These are phyloP conservation scores for Gymnorhina tibicen DNA, from an alignment of 2,113 vertebrate genomes.

Conservation along the genomic window DNA sequence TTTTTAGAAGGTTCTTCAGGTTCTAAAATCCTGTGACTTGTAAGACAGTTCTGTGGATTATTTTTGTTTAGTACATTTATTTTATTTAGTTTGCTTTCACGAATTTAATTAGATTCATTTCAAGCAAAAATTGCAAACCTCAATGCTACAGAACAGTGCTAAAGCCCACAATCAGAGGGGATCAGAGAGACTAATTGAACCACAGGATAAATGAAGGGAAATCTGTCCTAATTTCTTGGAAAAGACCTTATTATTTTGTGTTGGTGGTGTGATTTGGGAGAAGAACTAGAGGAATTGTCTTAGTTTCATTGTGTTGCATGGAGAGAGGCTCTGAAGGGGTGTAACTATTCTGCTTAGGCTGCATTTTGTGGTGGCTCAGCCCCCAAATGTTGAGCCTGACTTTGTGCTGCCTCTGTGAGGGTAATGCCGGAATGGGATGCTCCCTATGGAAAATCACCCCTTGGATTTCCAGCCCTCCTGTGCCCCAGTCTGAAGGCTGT, in stretches of 20 bases:
- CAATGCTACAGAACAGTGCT: background rate
- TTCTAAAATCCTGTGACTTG: background rate
- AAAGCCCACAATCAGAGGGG: background rate
- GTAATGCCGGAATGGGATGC: rapidly evolving
- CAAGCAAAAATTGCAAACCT: background rate
- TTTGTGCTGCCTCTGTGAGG: rapidly evolving
- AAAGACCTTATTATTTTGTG: background rate
- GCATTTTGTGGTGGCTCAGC: background rate
- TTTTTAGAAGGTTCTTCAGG: background rate
- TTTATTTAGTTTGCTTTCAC: background rate
- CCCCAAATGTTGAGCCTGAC: rapidly evolving
- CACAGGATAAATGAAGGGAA: background rate
- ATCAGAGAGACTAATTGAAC: background rate
- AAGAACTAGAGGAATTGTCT: background rate
- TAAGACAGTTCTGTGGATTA: background rate
- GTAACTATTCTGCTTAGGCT: background rate
- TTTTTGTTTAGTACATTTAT: background rate
- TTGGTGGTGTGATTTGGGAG: background rate
- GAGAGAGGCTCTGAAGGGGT: background rate
- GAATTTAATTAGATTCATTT: background rate
- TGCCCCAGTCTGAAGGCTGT: background rate
- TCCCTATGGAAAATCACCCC: background rate
- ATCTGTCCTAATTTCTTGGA: background rate
- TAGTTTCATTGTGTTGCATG: background rate
- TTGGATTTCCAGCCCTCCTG: background rate